Percentiles rank a stretch among this genome's conserved stretches.
These are phyloP conservation scores for Selene dorsalis DNA, from an alignment of 2,797 vertebrate species.

Conservation along the genomic window DNA sequence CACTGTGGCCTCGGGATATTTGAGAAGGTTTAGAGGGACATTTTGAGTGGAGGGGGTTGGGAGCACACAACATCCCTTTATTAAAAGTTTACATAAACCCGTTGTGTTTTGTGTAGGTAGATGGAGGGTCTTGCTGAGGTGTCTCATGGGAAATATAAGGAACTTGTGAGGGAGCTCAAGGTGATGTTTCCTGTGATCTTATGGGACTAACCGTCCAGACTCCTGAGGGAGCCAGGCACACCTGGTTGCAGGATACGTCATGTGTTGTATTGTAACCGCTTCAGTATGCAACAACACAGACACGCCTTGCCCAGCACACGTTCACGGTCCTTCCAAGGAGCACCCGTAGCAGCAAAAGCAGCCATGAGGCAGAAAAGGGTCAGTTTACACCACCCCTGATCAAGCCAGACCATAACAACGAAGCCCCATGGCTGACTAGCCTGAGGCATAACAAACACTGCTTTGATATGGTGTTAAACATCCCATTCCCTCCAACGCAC, in stretches of 20 bases:
- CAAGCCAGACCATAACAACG: conserved; percentile 73
- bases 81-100: conserved; percentile 13
- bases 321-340: conserved; percentile 24
- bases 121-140: not conserved
- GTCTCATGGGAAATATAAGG: not conserved
- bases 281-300: conserved; percentile 36
- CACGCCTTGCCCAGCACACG: conserved; percentile 41
- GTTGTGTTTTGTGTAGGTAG: conserved; percentile 5
- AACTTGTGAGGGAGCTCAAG: conserved; percentile 1
- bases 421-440: conserved; percentile 59
- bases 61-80: not conserved
- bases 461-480: conserved; percentile 84
- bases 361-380: conserved; percentile 64
- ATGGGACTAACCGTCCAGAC: conserved; percentile 13
- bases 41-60: not conserved
- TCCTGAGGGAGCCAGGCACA: conserved; percentile 12
- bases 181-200: conserved; percentile 35
- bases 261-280: conserved; percentile 16
- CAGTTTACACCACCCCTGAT: conserved; percentile 45
- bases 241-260: conserved; percentile 9
- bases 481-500: conserved; percentile 70
- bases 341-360: conserved; percentile 54
- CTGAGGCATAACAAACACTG: conserved; percentile 80
- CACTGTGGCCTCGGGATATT: conserved; percentile 32
- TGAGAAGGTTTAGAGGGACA: conserved; percentile 20